phyloP scores from a whole-genome alignment of 2,113 vertebrate species.

The Carassius gibelio region DNA sequence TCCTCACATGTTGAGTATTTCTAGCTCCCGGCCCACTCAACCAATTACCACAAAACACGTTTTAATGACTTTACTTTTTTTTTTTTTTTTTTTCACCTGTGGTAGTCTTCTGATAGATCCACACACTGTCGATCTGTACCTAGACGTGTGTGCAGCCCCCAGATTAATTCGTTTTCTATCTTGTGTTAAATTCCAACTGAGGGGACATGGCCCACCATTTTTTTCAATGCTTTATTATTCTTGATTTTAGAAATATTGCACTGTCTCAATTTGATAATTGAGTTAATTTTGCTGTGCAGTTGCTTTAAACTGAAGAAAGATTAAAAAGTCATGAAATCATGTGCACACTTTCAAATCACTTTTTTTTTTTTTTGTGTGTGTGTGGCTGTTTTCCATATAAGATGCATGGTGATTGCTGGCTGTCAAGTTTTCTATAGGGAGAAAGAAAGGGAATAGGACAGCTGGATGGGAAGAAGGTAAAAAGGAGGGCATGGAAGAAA shows the following conservation, averaged over 20 bases:
- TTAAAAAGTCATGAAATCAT: not conserved
- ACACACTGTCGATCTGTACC: constrained; percentile 12
- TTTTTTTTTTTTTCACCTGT: not conserved
- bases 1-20: constrained; percentile 37
- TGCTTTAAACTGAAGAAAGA: not conserved
- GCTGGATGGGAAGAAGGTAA: not conserved
- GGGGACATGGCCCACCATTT: not conserved
- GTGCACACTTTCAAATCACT: not conserved
- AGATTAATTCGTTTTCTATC: not conserved
- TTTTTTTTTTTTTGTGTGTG: too few species aligned
- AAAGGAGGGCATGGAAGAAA: not conserved
- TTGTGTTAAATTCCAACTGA: not conserved
- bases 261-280: not conserved
- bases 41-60: constrained; percentile 35
- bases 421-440: not conserved
- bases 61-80: constrained; percentile 22
- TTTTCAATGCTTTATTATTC: not conserved
- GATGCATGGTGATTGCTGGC: not conserved
- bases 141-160: constrained; percentile 8
- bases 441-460: not conserved
- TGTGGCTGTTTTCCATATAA: not conserved
- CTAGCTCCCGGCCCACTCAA: constrained; percentile 26
- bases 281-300: not conserved
- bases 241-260: too few species aligned
- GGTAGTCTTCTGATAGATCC: not conserved